Base-by-base conservation (phyloP, 1,140 invertebrate genomes). In the Trichogramma pretiosum region DNA sequence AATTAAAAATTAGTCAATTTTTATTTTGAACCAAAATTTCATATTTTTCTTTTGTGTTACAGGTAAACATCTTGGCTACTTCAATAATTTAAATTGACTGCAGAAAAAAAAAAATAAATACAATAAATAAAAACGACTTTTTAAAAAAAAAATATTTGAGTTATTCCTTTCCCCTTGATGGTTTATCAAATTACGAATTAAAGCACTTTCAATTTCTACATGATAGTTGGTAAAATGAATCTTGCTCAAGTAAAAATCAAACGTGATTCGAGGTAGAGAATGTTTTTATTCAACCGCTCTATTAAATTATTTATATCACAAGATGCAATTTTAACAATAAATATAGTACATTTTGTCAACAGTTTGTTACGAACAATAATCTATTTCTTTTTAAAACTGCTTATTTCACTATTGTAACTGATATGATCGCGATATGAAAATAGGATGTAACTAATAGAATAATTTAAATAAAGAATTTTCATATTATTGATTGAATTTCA, bases 261-360 rank as follows among this genome's bases (percentile, higher is more conserved):
- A n/a, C n/a, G 38, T 30, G 26, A 42, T 28, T 7, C 32, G 33
- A 43, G 42, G 8, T 43, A 41, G 39, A 45, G 48, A 44, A 45
- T 52, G 39, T 37, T 48, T 57, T 57, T 59, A 56, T 61, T 57
- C 41, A 57, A 48, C 48, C 50, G 50, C 40, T 55, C 39, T 44
- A 38, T 52, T 50, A 50, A 56, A 56, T 55, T 56, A n/a, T n/a
- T n/a, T n/a, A 59, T 57, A 52, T 56, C 56, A 56, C 54, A 47
- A 48, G 24, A 44, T 44, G 54, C 49, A 56, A 53, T 56, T 54
- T 48, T 44, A 56, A 58, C 49, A 46, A 58, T 56, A 53, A 56
- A 61, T 58, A 53, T 54, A 54, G 37, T 53, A 46, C 44, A 52
- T 43, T 51, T 45, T 55, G 46, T 37, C 46, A 55, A 52, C 38